Conservation (phyloP, 2,888 invertebrate species). For the Poecilobothrus nobilitatus region DNA sequence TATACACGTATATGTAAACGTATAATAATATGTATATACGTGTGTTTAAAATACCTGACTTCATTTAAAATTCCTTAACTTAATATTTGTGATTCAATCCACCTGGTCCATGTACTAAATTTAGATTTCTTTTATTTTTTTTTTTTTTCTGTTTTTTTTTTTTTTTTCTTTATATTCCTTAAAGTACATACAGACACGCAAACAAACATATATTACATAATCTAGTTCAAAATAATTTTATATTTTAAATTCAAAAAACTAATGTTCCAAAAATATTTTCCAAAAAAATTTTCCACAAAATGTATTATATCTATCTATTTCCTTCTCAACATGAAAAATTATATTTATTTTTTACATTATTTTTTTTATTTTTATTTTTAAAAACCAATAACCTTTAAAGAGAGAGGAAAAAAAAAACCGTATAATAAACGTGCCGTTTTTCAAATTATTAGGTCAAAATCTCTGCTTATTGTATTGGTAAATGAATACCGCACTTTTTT, state of each 20-base stretch:
- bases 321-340: no score
- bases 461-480: not conserved
- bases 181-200: no score
- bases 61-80: not conserved
- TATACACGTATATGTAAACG: no score
- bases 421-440: not conserved
- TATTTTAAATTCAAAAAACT: no score
- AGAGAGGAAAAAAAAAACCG: not conserved
- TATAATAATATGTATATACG: no score
- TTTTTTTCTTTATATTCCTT: no score
- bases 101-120: not conserved
- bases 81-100: not conserved
- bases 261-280: no score
- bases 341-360: not conserved
- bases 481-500: no score
- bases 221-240: no score
- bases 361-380: not conserved
- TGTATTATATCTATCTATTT: no score
- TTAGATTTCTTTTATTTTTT: not conserved
- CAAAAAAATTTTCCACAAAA: no score
- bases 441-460: conserved; percentile 6
- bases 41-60: not conserved
- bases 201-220: no score
- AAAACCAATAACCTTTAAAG: not conserved
- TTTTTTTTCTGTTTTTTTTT: not conserved